Evolutionary conservation across 2,888 invertebrate species (phyloP), one percentile per base, ranked within the genome.

Genomic region (Danaus chrysippus): DNA sequence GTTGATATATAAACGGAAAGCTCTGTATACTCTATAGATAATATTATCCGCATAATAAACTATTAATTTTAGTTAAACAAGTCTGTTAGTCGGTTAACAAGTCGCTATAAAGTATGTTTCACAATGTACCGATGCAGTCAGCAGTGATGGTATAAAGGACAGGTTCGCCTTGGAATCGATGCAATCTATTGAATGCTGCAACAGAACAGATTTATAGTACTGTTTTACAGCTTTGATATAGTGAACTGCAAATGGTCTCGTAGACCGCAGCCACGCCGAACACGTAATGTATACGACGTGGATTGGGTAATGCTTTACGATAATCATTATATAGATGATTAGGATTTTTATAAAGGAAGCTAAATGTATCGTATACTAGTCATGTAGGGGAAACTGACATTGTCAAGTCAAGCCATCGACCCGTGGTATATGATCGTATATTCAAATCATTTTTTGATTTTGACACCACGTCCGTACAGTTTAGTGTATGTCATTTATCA

Each of bases 401-500:
- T 17, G 10, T 49, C 17, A 49, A 17, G 17, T 17, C 9, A 10
- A 17, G 17, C 9, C 58, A 57, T 34, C 46, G 61, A 63, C 15
- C 59, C 59, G 57, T 61, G 12, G 23, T 19, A 52, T 15, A 52
- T 54, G 19, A 58, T 44, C 49, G 54, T 55, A 34, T 63, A 54
- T 58, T 61, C 46, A 58, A 53, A 59, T 62, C 60, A 58, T 57
- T 60, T n/a, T 65, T 62, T 10, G 49, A 49, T 65, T 61, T 65
- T 58, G 42, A 68, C 60, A 64, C 61, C 56, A 61, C 54, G 65
- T 66, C 71, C 69, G 67, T 71, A 68, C 67, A 65, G 71, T 72
- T 71, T 70, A 62, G 61, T 59, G 62, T 63, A 62, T 57, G 60
- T 73, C 72, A 76, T 77, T 75, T 74, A 76, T 75, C 71, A 71